phyloP scores from a whole-genome alignment of 2,797 vertebrate genomes.

The Micrastur ruficollis region DNA sequence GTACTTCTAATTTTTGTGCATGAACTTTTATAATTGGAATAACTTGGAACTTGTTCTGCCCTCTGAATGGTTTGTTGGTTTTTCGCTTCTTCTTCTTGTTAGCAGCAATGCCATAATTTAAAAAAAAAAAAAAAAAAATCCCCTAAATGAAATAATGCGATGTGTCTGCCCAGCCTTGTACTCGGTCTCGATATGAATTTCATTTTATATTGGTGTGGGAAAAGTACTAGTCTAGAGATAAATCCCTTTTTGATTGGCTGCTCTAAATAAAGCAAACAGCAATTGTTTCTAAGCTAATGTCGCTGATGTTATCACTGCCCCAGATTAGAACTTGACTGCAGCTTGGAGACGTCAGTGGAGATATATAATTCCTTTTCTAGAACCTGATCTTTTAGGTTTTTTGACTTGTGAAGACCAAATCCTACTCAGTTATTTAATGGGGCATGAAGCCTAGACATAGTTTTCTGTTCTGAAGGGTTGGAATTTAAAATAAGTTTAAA shows the following conservation, averaged over 20 bases:
- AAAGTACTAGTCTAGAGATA: not conserved
- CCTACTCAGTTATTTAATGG: not conserved
- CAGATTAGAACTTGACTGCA: not conserved
- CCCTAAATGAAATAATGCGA: not conserved
- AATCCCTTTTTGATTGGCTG: not conserved
- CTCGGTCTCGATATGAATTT: not conserved
- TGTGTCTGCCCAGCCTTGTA: not conserved
- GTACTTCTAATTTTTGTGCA: not conserved
- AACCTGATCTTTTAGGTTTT: not conserved
- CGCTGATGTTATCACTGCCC: not conserved
- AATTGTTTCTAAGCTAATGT: not conserved
- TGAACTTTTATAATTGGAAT: not conserved
- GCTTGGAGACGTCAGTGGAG: not conserved
- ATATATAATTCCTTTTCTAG: not conserved
- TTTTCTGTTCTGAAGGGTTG: not conserved
- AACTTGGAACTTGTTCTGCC: not conserved
- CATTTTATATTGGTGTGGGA: slow-evolving; percentile 1
- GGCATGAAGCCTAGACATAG: not conserved
- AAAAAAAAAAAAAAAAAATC: not conserved
- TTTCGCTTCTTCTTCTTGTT: not conserved
- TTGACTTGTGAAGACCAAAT: not conserved
- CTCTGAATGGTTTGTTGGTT: not conserved
- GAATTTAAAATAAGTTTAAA: not conserved
- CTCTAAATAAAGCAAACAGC: slow-evolving; percentile 12
- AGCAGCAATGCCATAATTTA: not conserved